Percentiles rank a stretch among this genome's conserved stretches.
phyloP scores from a whole-genome alignment of 2,113 vertebrate genomes.

The Chaetodon trifascialis region DNA sequence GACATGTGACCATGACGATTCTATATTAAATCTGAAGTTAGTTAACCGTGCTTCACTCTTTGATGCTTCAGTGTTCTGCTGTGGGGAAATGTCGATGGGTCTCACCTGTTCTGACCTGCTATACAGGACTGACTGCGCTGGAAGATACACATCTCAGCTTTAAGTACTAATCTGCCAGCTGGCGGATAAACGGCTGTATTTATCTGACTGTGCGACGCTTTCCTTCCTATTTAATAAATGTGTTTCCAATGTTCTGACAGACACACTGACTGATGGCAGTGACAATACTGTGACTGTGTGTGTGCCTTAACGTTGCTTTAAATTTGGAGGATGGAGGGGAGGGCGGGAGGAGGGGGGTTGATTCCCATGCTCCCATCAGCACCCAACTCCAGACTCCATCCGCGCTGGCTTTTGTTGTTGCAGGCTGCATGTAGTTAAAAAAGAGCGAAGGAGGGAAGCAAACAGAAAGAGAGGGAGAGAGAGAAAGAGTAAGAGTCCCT shows the following conservation, averaged over 20 bases:
- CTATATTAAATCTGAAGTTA: background rate
- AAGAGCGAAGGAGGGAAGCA: conserved; percentile 71
- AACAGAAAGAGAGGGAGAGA: conserved; percentile 72
- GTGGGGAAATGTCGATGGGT: background rate
- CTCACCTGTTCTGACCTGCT: conserved; percentile 17
- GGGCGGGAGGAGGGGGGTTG: conserved; percentile 37
- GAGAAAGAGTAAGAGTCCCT: conserved; percentile 83
- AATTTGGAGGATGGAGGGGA: conserved; percentile 58
- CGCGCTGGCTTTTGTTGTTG: conserved; percentile 82
- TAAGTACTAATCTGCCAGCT: background rate
- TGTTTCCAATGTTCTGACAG: conserved; percentile 50
- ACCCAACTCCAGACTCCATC: conserved; percentile 80
- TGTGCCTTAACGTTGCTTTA: conserved; percentile 52
- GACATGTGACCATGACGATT: background rate
- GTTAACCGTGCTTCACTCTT: background rate
- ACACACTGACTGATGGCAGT: conserved; percentile 63
- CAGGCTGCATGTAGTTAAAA: conserved; percentile 83
- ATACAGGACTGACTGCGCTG: background rate
- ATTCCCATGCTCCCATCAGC: conserved; percentile 88
- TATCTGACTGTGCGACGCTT: conserved; percentile 13
- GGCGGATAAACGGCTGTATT: conserved; percentile 10
- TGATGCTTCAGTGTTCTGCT: background rate
- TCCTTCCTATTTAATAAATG: conserved; percentile 34
- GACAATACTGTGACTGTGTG: conserved; percentile 38
- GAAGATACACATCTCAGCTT: conserved; percentile 1